Conservation (phyloP, 1,140 invertebrate species). For the Drosophila ohnishii region DNA sequence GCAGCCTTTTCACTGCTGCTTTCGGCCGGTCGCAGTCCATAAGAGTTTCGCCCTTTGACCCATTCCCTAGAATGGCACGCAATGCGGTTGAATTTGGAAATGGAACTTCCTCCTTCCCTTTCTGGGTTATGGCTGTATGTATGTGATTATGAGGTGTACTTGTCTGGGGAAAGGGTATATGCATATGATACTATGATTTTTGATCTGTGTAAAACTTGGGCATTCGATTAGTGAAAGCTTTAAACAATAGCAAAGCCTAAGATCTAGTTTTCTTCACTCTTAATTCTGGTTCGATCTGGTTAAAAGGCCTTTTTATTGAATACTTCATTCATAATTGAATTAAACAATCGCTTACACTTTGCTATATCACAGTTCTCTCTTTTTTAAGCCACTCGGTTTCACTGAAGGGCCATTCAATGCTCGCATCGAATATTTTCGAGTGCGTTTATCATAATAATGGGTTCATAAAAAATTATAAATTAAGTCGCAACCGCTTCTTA, state of each 20-base stretch:
- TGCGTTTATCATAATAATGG: slow-evolving; percentile 21
- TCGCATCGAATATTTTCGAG: slow-evolving; percentile 1
- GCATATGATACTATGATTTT: not conserved
- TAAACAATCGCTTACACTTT: slow-evolving; percentile 1
- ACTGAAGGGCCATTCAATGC: not conserved
- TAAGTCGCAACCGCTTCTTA: slow-evolving; percentile 25
- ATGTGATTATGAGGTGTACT: slow-evolving; percentile 1
- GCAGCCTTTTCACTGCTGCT: slow-evolving; percentile 30
- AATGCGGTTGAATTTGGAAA: slow-evolving; percentile 13
- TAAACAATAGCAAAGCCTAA: too few relatives aligned
- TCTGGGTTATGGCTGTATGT: not conserved
- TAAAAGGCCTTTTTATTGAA: not conserved
- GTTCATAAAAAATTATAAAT: slow-evolving; percentile 25
- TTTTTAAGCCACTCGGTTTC: not conserved
- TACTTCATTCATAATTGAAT: not conserved
- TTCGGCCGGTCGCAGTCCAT: slow-evolving; percentile 10
- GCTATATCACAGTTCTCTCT: not conserved
- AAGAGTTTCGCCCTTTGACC: slow-evolving; percentile 13
- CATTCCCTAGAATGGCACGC: not conserved
- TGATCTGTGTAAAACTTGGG: too few relatives aligned
- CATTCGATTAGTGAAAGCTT: too few relatives aligned
- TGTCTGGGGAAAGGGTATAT: not conserved
- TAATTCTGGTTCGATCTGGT: not conserved
- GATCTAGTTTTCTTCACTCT: not conserved
- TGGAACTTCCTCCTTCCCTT: not conserved